Percentiles rank a stretch among this genome's conserved stretches.
Conservation (phyloP, 2,797 vertebrate species). For the Lycodopsis pacificus region DNA sequence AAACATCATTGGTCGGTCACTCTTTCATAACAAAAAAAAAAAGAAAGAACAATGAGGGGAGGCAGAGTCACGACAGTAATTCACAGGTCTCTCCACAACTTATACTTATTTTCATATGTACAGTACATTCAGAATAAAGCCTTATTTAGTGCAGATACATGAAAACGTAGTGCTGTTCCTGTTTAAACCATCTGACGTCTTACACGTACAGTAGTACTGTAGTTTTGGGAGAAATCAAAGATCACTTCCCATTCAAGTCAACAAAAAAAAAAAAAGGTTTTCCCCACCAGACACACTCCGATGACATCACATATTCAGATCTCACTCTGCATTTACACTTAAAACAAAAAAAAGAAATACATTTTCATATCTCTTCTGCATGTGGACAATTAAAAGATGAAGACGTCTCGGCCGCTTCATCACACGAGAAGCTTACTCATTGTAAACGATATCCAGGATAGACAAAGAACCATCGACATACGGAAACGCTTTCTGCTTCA, state of each 20-base stretch:
- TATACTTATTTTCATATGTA: slow-evolving; percentile 72
- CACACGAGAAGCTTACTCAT: slow-evolving; percentile 31
- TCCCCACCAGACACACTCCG: slow-evolving; percentile 28
- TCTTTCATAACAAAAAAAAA: slow-evolving; percentile 63
- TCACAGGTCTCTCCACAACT: slow-evolving; percentile 64
- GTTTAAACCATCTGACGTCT: slow-evolving; percentile 52
- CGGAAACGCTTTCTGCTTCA: slow-evolving; percentile 11
- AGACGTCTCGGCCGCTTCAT: slow-evolving; percentile 36
- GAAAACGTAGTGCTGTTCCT: slow-evolving; percentile 62
- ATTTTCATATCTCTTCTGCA: background rate
- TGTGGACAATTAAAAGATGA: slow-evolving; percentile 31
- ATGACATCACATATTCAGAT: slow-evolving; percentile 38
- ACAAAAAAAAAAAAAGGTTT: slow-evolving; percentile 1
- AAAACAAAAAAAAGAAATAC: slow-evolving; percentile 2
- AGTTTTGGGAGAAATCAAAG: slow-evolving; percentile 18
- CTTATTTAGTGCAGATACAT: slow-evolving; percentile 80
- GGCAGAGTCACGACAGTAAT: slow-evolving; percentile 53
- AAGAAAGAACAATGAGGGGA: slow-evolving; percentile 52
- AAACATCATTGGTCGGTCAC: slow-evolving; percentile 44
- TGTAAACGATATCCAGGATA: slow-evolving; percentile 37
- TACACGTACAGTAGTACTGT: slow-evolving; percentile 42
- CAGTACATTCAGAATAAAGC: slow-evolving; percentile 84
- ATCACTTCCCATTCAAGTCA: slow-evolving; percentile 37
- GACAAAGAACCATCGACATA: slow-evolving; percentile 16
- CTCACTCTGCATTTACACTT: slow-evolving; percentile 46